Evolutionary conservation across 1,140 invertebrate genomes (phyloP).

Genomic region (Scaptodrosophila lebanonensis): DNA sequence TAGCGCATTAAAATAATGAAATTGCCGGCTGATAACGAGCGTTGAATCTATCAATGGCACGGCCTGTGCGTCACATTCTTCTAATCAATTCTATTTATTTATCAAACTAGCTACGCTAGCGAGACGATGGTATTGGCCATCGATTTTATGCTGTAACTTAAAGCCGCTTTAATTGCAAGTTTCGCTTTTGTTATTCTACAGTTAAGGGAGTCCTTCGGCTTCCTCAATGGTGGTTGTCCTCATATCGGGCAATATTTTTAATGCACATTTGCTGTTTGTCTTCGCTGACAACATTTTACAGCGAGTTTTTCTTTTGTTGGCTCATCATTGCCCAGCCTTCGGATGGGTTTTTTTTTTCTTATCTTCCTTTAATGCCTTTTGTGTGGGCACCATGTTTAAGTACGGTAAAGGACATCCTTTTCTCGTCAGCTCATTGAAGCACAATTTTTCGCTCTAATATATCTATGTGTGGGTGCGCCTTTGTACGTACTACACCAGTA

Average conservation of each 20-base stretch:
- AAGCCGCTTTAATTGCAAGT: constrained; percentile 49
- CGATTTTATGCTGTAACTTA: constrained; percentile 8
- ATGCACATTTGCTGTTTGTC: constrained; percentile 61
- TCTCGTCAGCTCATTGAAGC: constrained; percentile 61
- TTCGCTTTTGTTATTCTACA: constrained; percentile 19
- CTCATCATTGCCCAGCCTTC: constrained; percentile 14
- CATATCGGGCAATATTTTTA: constrained; percentile 55
- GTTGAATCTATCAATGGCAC: constrained; percentile 11
- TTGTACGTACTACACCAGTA: background rate
- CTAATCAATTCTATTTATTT: constrained; percentile 69
- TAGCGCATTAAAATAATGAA: constrained; percentile 66
- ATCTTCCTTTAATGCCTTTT: constrained; percentile 44
- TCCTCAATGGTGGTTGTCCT: background rate
- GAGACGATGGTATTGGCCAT: background rate
- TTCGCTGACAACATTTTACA: too few species aligned
- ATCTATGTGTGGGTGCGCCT: constrained; percentile 3
- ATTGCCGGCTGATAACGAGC: constrained; percentile 60
- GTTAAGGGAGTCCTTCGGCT: background rate
- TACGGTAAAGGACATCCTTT: constrained; percentile 53
- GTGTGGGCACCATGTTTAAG: background rate
- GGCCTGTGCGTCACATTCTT: constrained; percentile 24
- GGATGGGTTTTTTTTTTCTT: constrained; percentile 23
- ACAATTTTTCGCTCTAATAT: constrained; percentile 43
- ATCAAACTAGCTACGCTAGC: background rate
- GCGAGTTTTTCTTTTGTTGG: constrained; percentile 29